Evolutionary conservation across 1,140 invertebrate species (phyloP).

Genomic region (Drosophila auraria): DNA sequence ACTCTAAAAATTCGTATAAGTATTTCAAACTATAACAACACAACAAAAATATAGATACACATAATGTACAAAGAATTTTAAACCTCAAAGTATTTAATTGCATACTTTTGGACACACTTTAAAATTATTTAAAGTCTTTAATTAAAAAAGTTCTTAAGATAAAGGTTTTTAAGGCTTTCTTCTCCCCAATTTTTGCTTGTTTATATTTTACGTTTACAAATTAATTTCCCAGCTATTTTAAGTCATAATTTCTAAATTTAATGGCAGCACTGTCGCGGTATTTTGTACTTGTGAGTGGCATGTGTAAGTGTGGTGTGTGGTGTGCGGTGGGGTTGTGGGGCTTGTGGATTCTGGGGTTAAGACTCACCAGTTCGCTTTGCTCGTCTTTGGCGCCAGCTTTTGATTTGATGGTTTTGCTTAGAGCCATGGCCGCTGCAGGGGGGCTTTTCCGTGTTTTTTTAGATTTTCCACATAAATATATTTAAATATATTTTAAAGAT

Average conservation of each 20-base stretch:
- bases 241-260: neutral
- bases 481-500: neutral
- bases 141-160: too few species aligned
- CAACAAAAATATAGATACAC: too few species aligned
- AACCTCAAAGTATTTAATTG: too few species aligned
- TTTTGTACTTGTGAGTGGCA: neutral
- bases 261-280: neutral
- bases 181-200: neutral
- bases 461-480: conserved; percentile 5
- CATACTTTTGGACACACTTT: too few species aligned
- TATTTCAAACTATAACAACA: too few species aligned
- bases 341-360: conserved; percentile 7
- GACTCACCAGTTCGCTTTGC: conserved; percentile 77
- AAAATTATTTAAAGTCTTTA: too few species aligned
- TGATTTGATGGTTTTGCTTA: conserved; percentile 72
- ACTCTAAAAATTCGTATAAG: too few species aligned
- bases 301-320: neutral
- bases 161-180: neutral
- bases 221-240: neutral
- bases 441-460: neutral
- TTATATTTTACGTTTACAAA: neutral
- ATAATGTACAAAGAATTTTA: too few species aligned
- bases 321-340: neutral
- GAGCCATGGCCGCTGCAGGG: conserved; percentile 57
- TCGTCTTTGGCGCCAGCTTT: conserved; percentile 78